These are phyloP conservation scores for Apoda limacodes DNA, from an alignment of 2,888 invertebrate species.

Conservation along the genomic window DNA sequence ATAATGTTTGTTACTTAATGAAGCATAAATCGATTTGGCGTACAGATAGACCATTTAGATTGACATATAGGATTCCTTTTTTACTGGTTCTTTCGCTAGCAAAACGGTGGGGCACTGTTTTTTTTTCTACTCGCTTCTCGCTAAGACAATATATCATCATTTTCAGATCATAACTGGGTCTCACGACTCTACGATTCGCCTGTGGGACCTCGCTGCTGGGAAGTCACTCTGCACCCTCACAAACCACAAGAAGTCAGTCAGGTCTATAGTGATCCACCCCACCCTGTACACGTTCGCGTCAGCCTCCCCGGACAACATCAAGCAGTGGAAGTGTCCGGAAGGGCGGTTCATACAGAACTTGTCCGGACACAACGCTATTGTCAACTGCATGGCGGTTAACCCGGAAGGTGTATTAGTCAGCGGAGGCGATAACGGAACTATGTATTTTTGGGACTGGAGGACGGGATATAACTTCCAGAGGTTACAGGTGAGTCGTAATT, in stretches of 20 bases:
- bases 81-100: too few species aligned
- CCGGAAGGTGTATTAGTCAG: slow-evolving; percentile 96
- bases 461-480: slow-evolving; percentile 99
- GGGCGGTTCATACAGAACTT: slow-evolving; percentile 99
- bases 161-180: slow-evolving; percentile 87
- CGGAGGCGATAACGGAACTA: slow-evolving; percentile 97
- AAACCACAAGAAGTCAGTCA: slow-evolving; percentile 97
- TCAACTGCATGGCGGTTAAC: slow-evolving; percentile 96
- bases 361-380: slow-evolving; percentile 96
- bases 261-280: slow-evolving; percentile 83
- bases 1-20: too few species aligned
- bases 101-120: too few species aligned
- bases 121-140: too few species aligned
- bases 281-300: slow-evolving; percentile 94
- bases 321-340: slow-evolving; percentile 99
- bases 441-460: slow-evolving; percentile 99
- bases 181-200: slow-evolving; percentile 95
- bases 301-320: slow-evolving; percentile 98
- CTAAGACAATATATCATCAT: too few species aligned
- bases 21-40: too few species aligned
- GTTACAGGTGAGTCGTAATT: slow-evolving; percentile 68
- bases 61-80: too few species aligned
- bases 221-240: slow-evolving; percentile 94
- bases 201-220: slow-evolving; percentile 98
- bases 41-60: too few species aligned